Percentiles rank a stretch among this genome's conserved stretches.
Conservation (phyloP, 2,888 invertebrate genomes). For the Polydrusus cervinus region DNA sequence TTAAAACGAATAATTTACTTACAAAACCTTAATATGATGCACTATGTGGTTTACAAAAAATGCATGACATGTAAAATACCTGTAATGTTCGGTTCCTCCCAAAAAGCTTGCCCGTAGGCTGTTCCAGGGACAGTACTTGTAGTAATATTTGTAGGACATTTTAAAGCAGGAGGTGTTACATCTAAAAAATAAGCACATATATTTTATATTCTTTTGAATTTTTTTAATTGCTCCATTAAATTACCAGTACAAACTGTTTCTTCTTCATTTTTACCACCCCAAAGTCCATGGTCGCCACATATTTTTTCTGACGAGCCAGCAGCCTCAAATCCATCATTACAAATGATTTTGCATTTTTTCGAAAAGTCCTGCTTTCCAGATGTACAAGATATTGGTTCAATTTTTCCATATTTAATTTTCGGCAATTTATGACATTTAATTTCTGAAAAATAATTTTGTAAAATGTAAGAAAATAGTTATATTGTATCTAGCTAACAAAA, state of each 20-base stretch:
- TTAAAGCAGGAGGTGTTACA: slow-evolving; percentile 74
- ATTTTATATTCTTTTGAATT: slow-evolving; percentile 49
- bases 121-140: slow-evolving; percentile 71
- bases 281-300: slow-evolving; percentile 76
- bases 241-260: slow-evolving; percentile 64
- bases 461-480: too few relatives aligned
- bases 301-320: slow-evolving; percentile 73
- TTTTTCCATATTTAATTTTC: slow-evolving; percentile 73
- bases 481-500: too few relatives aligned
- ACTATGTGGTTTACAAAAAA: neutral
- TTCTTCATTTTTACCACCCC: slow-evolving; percentile 71
- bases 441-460: slow-evolving; percentile 60
- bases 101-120: slow-evolving; percentile 73
- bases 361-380: slow-evolving; percentile 75
- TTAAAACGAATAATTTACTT: neutral
- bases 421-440: slow-evolving; percentile 70
- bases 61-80: slow-evolving; percentile 59
- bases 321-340: slow-evolving; percentile 76
- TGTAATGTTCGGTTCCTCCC: slow-evolving; percentile 70
- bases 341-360: slow-evolving; percentile 75
- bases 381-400: slow-evolving; percentile 74
- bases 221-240: slow-evolving; percentile 51
- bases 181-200: slow-evolving; percentile 69
- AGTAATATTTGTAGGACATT: slow-evolving; percentile 75
- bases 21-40: neutral